A percentile compares a stretch with the other conserved stretches of the same genome.
phyloP scores from a whole-genome alignment of 2,888 invertebrate genomes.

The Lordiphosa andalusiaca region DNA sequence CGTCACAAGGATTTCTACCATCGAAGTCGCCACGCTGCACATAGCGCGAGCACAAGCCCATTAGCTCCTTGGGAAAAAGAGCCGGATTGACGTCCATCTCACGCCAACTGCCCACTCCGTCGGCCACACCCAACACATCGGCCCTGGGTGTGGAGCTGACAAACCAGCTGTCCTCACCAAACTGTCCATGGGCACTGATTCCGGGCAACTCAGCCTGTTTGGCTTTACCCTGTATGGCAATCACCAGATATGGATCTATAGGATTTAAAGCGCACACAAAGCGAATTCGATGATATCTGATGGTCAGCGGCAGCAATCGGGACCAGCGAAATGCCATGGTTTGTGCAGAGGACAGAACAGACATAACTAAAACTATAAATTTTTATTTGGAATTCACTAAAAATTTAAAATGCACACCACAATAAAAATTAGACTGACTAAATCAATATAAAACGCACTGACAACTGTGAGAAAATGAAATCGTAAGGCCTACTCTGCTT shows the following conservation, averaged over 20 bases:
- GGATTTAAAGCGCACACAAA: neutral
- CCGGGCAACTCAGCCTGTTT: conserved; percentile 11
- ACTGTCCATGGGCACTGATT: conserved; percentile 20
- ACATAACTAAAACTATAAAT: no score
- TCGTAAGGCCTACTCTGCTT: no score
- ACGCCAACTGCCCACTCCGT: conserved; percentile 98
- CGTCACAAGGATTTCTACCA: conserved; percentile 89
- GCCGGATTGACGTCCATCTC: conserved; percentile 97
- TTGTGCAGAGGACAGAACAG: no score
- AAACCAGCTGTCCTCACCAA: conserved; percentile 62
- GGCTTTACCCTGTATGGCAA: conserved; percentile 50
- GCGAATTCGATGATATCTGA: no score
- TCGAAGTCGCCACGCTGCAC: conserved; percentile 92
- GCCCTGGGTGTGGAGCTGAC: conserved; percentile 42
- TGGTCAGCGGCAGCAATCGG: no score
- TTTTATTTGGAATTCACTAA: no score
- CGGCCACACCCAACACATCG: conserved; percentile 89
- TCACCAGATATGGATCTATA: conserved; percentile 40
- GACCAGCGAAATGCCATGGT: no score
- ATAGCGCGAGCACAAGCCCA: conserved; percentile 94
- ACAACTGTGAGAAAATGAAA: no score
- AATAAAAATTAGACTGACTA: no score
- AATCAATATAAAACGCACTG: no score
- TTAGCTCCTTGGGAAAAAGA: conserved; percentile 93
- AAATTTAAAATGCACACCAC: no score